Percentiles rank a stretch among this genome's conserved stretches.
Conservation (phyloP, 2,888 invertebrate genomes). For the Cremastobaeus sp. region DNA sequence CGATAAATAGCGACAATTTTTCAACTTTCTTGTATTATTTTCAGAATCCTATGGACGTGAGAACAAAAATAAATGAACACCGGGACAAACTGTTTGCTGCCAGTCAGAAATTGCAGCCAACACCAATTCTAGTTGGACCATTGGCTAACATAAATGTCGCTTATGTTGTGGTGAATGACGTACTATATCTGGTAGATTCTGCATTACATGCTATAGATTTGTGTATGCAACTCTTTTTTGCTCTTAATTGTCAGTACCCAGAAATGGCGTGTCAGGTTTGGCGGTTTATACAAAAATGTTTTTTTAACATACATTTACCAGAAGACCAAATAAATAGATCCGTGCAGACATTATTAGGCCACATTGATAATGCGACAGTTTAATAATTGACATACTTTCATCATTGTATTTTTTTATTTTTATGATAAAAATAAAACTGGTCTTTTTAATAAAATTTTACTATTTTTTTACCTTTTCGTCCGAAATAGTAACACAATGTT, state of each 20-base stretch:
- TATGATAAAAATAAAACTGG: too few relatives aligned
- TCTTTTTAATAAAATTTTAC: too few relatives aligned
- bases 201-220: constrained; percentile 39
- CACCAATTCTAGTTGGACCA: constrained; percentile 48
- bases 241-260: constrained; percentile 28
- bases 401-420: too few relatives aligned
- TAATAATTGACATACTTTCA: neutral
- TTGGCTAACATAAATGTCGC: constrained; percentile 32
- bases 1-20: neutral
- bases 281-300: constrained; percentile 29
- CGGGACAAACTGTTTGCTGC: neutral
- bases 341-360: constrained; percentile 7
- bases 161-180: constrained; percentile 40
- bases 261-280: constrained; percentile 18
- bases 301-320: constrained; percentile 36
- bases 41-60: constrained; percentile 15
- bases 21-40: neutral
- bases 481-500: too few relatives aligned
- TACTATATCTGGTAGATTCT: constrained; percentile 39
- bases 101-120: constrained; percentile 35
- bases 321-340: constrained; percentile 32
- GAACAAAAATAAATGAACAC: neutral
- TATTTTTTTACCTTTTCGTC: too few relatives aligned
- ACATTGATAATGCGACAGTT: neutral
- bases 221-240: constrained; percentile 30